A percentile compares a stretch with the other conserved stretches of the same genome.
Evolutionary conservation across 2,888 invertebrate genomes (phyloP).

Genomic region (Plagodis dolabraria): DNA sequence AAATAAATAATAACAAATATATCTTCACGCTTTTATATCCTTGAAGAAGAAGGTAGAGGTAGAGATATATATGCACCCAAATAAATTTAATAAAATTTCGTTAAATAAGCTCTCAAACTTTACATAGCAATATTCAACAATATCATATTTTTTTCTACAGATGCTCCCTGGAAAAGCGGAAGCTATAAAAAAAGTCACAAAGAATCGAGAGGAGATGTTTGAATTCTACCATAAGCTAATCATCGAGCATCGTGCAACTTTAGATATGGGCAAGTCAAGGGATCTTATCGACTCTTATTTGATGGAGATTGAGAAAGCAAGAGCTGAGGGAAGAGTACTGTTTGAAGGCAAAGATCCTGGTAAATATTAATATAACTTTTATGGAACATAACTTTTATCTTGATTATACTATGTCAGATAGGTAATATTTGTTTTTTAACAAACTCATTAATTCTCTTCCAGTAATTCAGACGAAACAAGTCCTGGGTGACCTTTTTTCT

Average conservation of each 20-base stretch:
- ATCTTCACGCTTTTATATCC: too few species aligned
- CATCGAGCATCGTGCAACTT: constrained; percentile 91
- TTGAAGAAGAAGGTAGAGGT: too few species aligned
- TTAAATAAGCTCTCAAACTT: not conserved
- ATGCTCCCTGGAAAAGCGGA: constrained; percentile 86
- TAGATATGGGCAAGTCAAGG: constrained; percentile 90
- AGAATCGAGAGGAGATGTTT: constrained; percentile 94
- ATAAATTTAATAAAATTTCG: not conserved
- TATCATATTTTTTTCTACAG: constrained; percentile 51
- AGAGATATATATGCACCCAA: too few species aligned
- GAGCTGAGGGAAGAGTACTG: constrained; percentile 89
- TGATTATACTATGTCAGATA: not conserved
- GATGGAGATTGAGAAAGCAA: constrained; percentile 92
- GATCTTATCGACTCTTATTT: constrained; percentile 95
- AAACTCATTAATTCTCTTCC: constrained; percentile 46
- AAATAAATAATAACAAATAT: too few species aligned
- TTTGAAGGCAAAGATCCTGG: constrained; percentile 95
- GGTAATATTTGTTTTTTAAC: not conserved
- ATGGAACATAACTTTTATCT: not conserved
- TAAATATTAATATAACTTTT: constrained; percentile 67
- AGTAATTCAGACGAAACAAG: constrained; percentile 96
- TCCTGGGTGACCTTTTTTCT: constrained; percentile 95
- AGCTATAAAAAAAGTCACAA: constrained; percentile 85
- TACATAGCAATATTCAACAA: not conserved
- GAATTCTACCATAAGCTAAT: constrained; percentile 93